Conservation (phyloP, 2,888 invertebrate species). For the Cephus nigrinus region DNA sequence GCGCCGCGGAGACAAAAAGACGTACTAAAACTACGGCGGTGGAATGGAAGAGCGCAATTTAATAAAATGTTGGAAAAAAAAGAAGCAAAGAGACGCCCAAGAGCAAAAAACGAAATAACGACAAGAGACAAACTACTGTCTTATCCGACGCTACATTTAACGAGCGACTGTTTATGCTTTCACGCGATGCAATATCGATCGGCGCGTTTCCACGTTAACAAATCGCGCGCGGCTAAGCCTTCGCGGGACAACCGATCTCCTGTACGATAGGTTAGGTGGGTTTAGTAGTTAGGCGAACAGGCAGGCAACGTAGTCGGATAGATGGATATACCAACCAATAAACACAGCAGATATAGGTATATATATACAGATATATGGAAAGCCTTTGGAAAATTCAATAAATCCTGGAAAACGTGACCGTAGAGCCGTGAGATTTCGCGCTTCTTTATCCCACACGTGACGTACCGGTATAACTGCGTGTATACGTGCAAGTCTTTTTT, state of each 20-base stretch:
- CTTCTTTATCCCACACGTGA: not conserved
- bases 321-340: not conserved
- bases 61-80: not conserved
- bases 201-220: not conserved
- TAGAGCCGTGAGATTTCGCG: not conserved
- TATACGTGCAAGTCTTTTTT: not conserved
- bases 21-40: not conserved
- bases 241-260: not conserved
- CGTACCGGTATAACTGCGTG: not conserved
- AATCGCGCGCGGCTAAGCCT: not conserved
- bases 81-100: not conserved
- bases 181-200: not conserved
- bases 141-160: not conserved
- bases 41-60: not conserved
- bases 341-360: not conserved
- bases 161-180: not conserved
- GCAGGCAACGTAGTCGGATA: not conserved
- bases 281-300: not conserved
- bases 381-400: not conserved
- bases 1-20: not conserved
- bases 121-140: not conserved
- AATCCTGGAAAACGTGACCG: not conserved
- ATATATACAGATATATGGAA: not conserved
- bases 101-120: not conserved
- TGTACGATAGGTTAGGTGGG: not conserved